Percentiles rank a stretch among this genome's conserved stretches.
Evolutionary conservation across 2,888 invertebrate genomes (phyloP).

Genomic region (Cremastinae sp.): DNA sequence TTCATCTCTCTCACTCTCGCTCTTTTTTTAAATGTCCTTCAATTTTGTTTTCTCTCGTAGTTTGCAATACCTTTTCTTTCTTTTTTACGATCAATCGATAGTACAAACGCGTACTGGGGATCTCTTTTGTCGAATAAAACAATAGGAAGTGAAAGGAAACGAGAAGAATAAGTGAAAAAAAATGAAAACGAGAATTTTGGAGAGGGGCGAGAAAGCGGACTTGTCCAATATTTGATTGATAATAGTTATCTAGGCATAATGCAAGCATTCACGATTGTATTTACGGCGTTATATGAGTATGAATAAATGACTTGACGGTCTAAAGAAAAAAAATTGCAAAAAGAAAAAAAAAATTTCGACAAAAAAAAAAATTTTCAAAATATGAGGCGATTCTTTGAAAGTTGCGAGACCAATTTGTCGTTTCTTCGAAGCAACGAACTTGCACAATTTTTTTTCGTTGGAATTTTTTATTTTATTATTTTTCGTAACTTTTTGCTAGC

Average conservation of each 20-base stretch:
- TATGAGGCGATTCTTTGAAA: background rate
- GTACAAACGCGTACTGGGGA: slow-evolving; percentile 54
- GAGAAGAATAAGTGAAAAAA: slow-evolving; percentile 3
- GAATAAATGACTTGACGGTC: slow-evolving; percentile 62
- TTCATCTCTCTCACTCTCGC: slow-evolving; percentile 29
- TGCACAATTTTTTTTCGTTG: no score
- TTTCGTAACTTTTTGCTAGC: slow-evolving; percentile 31
- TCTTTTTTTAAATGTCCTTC: slow-evolving; percentile 1
- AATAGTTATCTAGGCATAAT: slow-evolving; percentile 61
- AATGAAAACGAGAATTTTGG: slow-evolving; percentile 21
- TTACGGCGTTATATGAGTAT: slow-evolving; percentile 63
- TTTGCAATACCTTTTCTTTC: slow-evolving; percentile 4
- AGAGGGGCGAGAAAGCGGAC: slow-evolving; percentile 53
- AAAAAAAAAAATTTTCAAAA: background rate
- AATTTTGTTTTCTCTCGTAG: background rate
- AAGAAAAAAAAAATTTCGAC: slow-evolving; percentile 4
- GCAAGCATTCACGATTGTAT: slow-evolving; percentile 63
- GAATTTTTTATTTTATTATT: slow-evolving; percentile 21
- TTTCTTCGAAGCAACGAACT: background rate
- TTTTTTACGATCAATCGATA: slow-evolving; percentile 43
- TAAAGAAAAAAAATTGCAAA: slow-evolving; percentile 32
- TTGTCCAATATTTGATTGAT: slow-evolving; percentile 57
- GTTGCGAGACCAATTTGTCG: background rate
- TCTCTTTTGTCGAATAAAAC: slow-evolving; percentile 35
- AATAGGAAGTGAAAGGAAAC: slow-evolving; percentile 3